Evolutionary conservation across 2,888 invertebrate species (phyloP), one percentile per base, ranked within the genome.

Genomic region (Malthinus flaveolus): DNA sequence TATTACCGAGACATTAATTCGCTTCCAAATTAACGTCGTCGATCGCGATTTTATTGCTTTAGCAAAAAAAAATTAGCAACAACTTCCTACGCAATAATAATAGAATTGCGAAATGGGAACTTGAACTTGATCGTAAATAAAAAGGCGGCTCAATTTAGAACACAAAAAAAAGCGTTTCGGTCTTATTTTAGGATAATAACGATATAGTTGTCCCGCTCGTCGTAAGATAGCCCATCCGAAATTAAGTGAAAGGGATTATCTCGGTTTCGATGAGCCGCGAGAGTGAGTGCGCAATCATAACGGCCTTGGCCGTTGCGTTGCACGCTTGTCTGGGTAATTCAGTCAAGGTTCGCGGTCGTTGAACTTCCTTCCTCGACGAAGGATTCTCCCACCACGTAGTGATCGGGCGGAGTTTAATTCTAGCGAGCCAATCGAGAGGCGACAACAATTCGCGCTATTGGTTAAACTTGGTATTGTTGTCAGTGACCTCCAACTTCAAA

Each of bases 261-360:
- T 73, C 73, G 72, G 65, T 73, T 72, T 72, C 73, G 72, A 68
- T 70, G 70, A 69, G 61, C 56, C 56, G 62, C 62, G 71, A 70
- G 71, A 68, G 72, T 66, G 72, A 67, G 68, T 63, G 69, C 66
- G 70, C 69, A 66, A 66, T 66, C 70, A 68, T 67, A 63, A 60
- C 71, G 71, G 72, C 68, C 68, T 68, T 71, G 69, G 69, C 68
- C 68, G 77, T 71, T 79, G 77, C 79, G 80, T 72, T 74, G 75
- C 74, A 81, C 88, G 77, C 77, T 74, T 78, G 80, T 81, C 81
- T 83, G 84, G 84, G 88, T 89, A 86, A 89, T 85, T 89, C 87
- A 88, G 88, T 88, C 88, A 89, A 89, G 89, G 89, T 89, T 89
- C 87, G 87, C 82, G 85, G 87, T 85, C 88, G 87, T 87, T 88